Evolutionary conservation across 1,140 invertebrate species (phyloP).

Genomic region (Hyphantria cunea): DNA sequence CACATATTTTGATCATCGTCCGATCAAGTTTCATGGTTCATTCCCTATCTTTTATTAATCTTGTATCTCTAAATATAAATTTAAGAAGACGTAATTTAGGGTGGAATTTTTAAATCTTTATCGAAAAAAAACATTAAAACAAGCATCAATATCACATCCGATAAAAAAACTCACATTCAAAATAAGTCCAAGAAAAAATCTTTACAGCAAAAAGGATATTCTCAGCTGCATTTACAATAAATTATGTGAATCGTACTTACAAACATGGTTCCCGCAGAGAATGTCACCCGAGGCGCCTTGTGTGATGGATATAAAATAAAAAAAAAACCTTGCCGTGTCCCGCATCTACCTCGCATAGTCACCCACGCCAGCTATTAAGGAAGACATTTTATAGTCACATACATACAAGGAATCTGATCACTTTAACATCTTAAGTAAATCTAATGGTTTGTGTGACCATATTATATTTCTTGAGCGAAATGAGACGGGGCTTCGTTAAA

Average conservation of each 20-base stretch:
- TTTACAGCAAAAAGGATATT: slow-evolving; percentile 43
- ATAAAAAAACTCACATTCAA: no score
- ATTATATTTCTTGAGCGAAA: slow-evolving; percentile 39
- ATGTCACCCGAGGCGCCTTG: slow-evolving; percentile 59
- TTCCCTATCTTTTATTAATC: no score
- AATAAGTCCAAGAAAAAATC: no score
- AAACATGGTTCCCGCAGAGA: slow-evolving; percentile 54
- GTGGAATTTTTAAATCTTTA: no score
- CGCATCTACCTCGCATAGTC: slow-evolving; percentile 40
- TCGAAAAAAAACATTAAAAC: no score
- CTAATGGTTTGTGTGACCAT: slow-evolving; percentile 37
- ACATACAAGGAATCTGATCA: slow-evolving; percentile 57
- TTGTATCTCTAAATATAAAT: no score
- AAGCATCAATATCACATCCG: no score
- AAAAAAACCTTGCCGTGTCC: slow-evolving; percentile 47
- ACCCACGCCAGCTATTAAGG: slow-evolving; percentile 68
- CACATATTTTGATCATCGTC: no score
- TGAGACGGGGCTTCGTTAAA: slow-evolving; percentile 24
- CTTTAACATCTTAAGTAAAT: slow-evolving; percentile 42
- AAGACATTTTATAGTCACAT: slow-evolving; percentile 69
- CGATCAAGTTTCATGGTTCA: no score
- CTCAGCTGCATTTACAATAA: slow-evolving; percentile 64
- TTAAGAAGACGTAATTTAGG: no score
- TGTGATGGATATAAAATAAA: slow-evolving; percentile 65
- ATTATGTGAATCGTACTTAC: slow-evolving; percentile 56